Percentiles rank a stretch among this genome's conserved stretches.
These are phyloP conservation scores for Papilio machaon DNA, from an alignment of 1,140 invertebrate genomes.

Conservation along the genomic window DNA sequence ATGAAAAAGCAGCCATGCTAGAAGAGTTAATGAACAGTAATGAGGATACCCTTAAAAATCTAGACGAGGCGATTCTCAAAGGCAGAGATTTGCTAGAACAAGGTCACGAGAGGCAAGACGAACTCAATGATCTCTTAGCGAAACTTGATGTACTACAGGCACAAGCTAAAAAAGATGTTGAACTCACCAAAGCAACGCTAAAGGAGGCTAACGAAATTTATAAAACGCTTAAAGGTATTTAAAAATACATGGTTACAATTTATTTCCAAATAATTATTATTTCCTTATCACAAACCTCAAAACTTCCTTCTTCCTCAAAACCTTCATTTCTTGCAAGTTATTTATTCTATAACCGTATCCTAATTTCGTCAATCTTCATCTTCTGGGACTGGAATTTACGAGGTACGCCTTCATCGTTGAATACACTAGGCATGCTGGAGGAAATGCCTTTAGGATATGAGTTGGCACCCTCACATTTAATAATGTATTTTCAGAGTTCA, in stretches of 20 bases:
- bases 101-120: slow-evolving; percentile 84
- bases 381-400: not conserved
- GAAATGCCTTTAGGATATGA: not conserved
- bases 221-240: slow-evolving; percentile 89
- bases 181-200: slow-evolving; percentile 91
- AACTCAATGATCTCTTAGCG: slow-evolving; percentile 83
- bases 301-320: not conserved
- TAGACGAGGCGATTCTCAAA: slow-evolving; percentile 58
- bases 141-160: slow-evolving; percentile 87
- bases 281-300: not conserved
- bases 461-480: no score
- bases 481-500: slow-evolving; percentile 87
- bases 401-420: not conserved
- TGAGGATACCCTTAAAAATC: slow-evolving; percentile 60
- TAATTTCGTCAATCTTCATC: not conserved
- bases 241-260: not conserved
- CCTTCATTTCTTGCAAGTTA: not conserved
- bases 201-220: slow-evolving; percentile 94
- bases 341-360: not conserved
- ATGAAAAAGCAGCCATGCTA: slow-evolving; percentile 69
- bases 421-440: not conserved
- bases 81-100: slow-evolving; percentile 84
- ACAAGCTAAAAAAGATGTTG: slow-evolving; percentile 91
- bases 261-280: not conserved
- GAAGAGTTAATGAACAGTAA: slow-evolving; percentile 74